Conservation (phyloP, 2,797 vertebrate genomes). For the Buceros bicornis region DNA sequence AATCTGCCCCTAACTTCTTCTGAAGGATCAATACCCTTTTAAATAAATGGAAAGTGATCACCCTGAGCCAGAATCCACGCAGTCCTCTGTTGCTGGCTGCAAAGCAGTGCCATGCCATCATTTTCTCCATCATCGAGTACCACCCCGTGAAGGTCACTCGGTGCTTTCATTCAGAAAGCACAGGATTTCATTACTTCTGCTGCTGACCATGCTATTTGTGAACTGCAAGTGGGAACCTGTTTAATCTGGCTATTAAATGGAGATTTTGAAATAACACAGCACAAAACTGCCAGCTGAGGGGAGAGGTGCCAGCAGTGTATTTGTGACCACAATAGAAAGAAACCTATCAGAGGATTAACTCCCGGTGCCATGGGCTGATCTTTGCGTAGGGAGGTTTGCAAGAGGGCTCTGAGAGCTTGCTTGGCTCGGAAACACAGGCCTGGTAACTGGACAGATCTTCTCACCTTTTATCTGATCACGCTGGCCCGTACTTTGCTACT, state of each 20-base stretch:
- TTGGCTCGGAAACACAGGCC: not conserved
- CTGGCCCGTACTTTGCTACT: slow-evolving; percentile 22
- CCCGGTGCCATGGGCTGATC: not conserved
- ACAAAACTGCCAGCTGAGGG: not conserved
- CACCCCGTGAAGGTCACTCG: not conserved
- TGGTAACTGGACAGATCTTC: not conserved
- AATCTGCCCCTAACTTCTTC: not conserved
- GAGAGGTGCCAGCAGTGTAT: not conserved
- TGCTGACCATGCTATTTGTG: slow-evolving; percentile 11
- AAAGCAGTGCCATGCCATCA: not conserved
- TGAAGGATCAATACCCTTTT: not conserved
- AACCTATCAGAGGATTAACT: not conserved
- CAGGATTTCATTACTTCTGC: not conserved
- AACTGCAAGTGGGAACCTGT: slow-evolving; percentile 13
- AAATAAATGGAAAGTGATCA: not conserved
- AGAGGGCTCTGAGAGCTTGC: not conserved
- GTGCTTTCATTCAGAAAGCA: not conserved
- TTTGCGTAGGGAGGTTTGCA: not conserved
- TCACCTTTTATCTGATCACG: slow-evolving; percentile 1
- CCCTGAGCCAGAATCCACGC: not conserved
- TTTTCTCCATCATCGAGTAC: not conserved
- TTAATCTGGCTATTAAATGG: not conserved
- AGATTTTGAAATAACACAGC: not conserved
- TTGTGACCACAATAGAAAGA: not conserved
- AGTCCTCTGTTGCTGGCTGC: not conserved